phyloP scores from a whole-genome alignment of 2,888 invertebrate species.

The Metallyticus violacea region DNA sequence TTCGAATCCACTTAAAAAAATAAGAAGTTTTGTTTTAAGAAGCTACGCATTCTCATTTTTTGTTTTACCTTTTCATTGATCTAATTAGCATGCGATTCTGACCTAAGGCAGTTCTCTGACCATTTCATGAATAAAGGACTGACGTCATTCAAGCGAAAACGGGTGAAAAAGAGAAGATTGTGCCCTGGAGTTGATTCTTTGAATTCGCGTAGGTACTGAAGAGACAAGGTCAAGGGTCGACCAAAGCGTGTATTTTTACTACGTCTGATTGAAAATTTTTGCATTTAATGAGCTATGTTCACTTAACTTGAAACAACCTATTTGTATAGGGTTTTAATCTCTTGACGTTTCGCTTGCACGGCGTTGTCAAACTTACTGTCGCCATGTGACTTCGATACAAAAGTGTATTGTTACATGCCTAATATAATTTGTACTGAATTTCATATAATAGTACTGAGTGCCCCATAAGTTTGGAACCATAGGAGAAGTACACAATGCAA shows the following conservation, averaged over 20 bases:
- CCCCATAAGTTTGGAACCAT: too few species aligned
- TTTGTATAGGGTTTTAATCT: too few species aligned
- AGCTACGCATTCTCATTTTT: neutral
- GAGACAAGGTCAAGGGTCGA: neutral
- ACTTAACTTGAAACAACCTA: too few species aligned
- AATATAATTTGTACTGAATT: too few species aligned
- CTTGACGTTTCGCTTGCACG: too few species aligned
- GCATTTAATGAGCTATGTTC: too few species aligned
- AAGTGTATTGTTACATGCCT: too few species aligned
- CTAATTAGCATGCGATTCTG: neutral
- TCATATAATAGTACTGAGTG: too few species aligned
- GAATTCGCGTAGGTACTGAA: neutral
- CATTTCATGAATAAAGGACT: neutral
- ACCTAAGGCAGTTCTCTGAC: neutral
- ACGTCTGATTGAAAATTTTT: too few species aligned
- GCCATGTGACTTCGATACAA: too few species aligned
- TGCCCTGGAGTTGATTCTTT: neutral
- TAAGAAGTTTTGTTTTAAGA: neutral
- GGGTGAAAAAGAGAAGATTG: neutral
- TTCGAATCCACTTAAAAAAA: neutral
- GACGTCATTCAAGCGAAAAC: neutral
- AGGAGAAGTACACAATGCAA: too few species aligned
- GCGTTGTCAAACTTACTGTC: too few species aligned
- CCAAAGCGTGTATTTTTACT: neutral
- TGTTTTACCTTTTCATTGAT: neutral